Conservation (phyloP, 2,888 invertebrate species). For the Erynnis tages region DNA sequence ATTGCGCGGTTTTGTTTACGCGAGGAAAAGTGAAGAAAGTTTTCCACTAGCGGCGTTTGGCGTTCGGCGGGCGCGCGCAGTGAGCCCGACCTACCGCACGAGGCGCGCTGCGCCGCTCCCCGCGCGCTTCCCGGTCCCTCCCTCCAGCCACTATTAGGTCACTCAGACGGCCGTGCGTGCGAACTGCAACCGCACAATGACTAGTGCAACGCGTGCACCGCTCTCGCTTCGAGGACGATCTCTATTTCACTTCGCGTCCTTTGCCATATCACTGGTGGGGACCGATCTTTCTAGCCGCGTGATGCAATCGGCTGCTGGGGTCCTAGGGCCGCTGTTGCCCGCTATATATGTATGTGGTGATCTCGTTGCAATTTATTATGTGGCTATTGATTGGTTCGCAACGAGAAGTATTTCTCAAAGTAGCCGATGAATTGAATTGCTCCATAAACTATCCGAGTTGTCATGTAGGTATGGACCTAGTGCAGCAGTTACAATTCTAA, state of each 20-base stretch:
- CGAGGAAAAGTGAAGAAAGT: slow-evolving; percentile 79
- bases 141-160: slow-evolving; percentile 81
- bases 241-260: slow-evolving; percentile 80
- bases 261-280: slow-evolving; percentile 78
- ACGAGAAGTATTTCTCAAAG: not conserved
- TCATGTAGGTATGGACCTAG: too few species aligned
- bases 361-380: slow-evolving; percentile 53
- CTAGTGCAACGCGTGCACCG: slow-evolving; percentile 80
- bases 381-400: slow-evolving; percentile 29
- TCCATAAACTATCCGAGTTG: too few species aligned
- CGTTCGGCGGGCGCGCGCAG: slow-evolving; percentile 70
- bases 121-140: slow-evolving; percentile 77
- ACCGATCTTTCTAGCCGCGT: slow-evolving; percentile 78
- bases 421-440: slow-evolving; percentile 4
- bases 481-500: not conserved
- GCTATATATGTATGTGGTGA: slow-evolving; percentile 49
- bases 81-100: slow-evolving; percentile 81
- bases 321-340: slow-evolving; percentile 64
- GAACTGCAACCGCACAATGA: slow-evolving; percentile 78
- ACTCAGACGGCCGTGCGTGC: slow-evolving; percentile 77
- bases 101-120: slow-evolving; percentile 62
- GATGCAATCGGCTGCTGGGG: slow-evolving; percentile 66
- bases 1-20: slow-evolving; percentile 69
- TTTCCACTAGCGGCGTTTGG: slow-evolving; percentile 66
- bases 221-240: slow-evolving; percentile 82